These are phyloP conservation scores for Eupithecia abbreviata DNA, from an alignment of 2,888 invertebrate genomes.

Conservation along the genomic window DNA sequence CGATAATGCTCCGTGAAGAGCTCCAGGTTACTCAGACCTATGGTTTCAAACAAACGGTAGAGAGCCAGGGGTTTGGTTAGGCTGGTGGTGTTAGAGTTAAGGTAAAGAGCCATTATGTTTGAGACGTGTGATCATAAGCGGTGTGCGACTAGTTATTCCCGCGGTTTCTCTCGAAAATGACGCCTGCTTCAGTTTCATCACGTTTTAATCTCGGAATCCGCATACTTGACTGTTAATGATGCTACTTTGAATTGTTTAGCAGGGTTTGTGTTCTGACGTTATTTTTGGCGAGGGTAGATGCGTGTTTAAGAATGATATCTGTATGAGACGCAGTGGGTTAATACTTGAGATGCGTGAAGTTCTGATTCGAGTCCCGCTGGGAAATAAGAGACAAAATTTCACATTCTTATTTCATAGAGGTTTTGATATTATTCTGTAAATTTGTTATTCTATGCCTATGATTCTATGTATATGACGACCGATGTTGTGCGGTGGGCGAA, in stretches of 20 bases:
- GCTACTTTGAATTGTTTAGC: conserved; percentile 4
- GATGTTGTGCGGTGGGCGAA: too few species aligned
- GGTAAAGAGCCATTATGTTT: conserved; percentile 34
- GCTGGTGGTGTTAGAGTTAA: conserved; percentile 17
- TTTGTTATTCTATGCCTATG: background rate
- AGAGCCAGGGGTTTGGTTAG: background rate
- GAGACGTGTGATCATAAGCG: conserved; percentile 35
- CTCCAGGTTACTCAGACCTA: conserved; percentile 21
- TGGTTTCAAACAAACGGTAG: background rate
- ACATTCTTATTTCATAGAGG: background rate
- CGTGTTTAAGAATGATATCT: background rate
- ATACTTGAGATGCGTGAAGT: background rate
- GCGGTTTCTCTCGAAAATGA: conserved; percentile 28
- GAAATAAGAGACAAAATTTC: background rate
- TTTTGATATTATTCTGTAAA: background rate
- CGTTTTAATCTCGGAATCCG: conserved; percentile 20
- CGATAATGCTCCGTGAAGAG: conserved; percentile 21
- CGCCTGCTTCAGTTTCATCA: conserved; percentile 22
- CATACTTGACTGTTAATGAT: conserved; percentile 4
- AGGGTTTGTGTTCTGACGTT: background rate
- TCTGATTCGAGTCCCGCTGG: background rate
- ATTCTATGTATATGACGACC: too few species aligned
- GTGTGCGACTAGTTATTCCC: conserved; percentile 19
- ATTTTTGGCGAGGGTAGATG: background rate
- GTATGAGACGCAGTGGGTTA: background rate